Base-by-base conservation (phyloP, 2,113 vertebrate species). In the Hippocampus mohnikei region DNA sequence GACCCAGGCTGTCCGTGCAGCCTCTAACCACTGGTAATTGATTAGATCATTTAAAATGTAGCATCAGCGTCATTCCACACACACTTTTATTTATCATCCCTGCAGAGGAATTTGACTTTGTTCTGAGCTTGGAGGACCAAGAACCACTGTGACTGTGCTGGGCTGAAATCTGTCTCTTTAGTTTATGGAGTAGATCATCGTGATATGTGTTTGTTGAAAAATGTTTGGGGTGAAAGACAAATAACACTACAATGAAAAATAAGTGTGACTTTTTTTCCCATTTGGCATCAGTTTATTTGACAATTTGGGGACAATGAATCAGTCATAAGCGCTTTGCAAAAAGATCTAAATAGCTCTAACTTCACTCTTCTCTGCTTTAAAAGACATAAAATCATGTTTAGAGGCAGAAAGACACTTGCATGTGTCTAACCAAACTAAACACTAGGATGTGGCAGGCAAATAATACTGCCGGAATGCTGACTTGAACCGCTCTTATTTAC, bases 101-200 rank as follows among this genome's bases (percentile, higher is more conserved):
- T 1, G 80, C 91, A 99, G 96, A 95, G 80, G 93, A 97, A 82
- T 99, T 96, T 91, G 92, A 96, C 61, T 99, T 96, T 83, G 83
- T 98, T 78, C 80, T 95, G 88, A 93, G 92, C 82, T 89, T 98
- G 88, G 96, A 99, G 86, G 92, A 95, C 52, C 71, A 92, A 80
- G 90, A 94, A 42, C 88, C 90, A 20, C 80, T 85, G 77, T 94
- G 89, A 79, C 3, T 42, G 13, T 12, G 59, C 60, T 1, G 21
- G 23, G 0, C 21, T 56, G 33, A 74, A 4, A 29, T 66, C 12
- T 46, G 11, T 61, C 15, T 37, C 20, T 56, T 58, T 25, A n/a
- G 11, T 27, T 58, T 58, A 29, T 23, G 15, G 0, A 58, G 55
- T 61, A 37, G 37, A 18, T 40, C 29, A 23, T 42, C 12, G 23